Evolutionary conservation across 2,113 vertebrate species (phyloP), one percentile per base, ranked within the genome.

Genomic region (Bubo scandiacus): DNA sequence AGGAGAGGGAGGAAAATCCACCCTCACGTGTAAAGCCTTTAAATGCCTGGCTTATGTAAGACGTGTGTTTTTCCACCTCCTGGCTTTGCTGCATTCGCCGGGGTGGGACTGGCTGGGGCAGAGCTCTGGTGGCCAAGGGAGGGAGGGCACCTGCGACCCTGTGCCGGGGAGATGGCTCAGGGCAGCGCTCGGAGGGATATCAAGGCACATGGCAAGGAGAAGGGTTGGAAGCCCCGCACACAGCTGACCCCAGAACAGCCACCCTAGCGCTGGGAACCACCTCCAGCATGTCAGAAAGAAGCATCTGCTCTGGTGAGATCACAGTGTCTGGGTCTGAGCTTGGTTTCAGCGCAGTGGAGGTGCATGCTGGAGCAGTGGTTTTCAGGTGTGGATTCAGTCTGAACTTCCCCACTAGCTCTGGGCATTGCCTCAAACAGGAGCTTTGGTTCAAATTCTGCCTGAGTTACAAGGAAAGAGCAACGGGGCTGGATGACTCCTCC

Each of bases 1-100:
- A 89, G 92, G 77, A 66, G 79, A 68, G 82, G 17, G 66, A 54
- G 85, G 86, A 91, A 92, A 94, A 96, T 84, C 85, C 83, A 74
- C 66, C 75, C 61, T 84, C 34, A 59, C 8, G 29, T 74, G 71
- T 59, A 79, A 67, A 91, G 79, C 70, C 87, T 66, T 84, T 52
- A 20, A 51, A 58, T 91, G 14, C 45, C 86, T 42, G 38, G 14
- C 59, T 83, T 94, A 72, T 34, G 81, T 16, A 95, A 96, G 58
- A 18, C 0, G 0, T 5, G 20, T 16, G 2, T 52, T 81, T 74
- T 36, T 80, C 75, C 58, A 15, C 42, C 57, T 72, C 57, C 67
- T 45, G 11, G 25, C 75, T 51, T 65, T 73, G 62, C 52, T 86
- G 88, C 34, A 20, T 80, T 73, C 6, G 27, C 9, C 6, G 0